Evolutionary conservation across 2,113 vertebrate species (phyloP).

Genomic region (Myanophis thanlyinensis): DNA sequence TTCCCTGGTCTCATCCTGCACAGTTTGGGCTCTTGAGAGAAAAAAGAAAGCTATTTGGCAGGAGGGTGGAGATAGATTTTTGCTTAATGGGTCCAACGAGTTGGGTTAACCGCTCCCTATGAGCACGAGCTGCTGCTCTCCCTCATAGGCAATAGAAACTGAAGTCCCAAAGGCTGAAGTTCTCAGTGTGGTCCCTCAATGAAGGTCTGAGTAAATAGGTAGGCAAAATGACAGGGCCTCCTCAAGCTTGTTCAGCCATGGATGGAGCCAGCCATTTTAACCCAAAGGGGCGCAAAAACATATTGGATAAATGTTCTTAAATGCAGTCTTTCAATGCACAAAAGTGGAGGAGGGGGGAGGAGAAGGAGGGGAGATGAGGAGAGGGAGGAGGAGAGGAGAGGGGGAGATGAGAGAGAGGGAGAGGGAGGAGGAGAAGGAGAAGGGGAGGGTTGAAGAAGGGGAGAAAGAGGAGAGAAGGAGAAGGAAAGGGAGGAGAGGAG

Average conservation of each 20-base stretch:
- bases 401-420: no score
- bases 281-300: not conserved
- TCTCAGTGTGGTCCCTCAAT: not conserved
- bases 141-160: not conserved
- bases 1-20: constrained; percentile 5
- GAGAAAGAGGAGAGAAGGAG: no score
- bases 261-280: not conserved
- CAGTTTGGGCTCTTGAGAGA: constrained; percentile 1
- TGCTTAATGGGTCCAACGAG: not conserved
- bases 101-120: not conserved
- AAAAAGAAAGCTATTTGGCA: not conserved
- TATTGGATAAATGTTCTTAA: not conserved
- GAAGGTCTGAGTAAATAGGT: not conserved
- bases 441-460: fast-evolving
- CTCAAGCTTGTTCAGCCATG: not conserved
- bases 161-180: not conserved
- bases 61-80: not conserved
- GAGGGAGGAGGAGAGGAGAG: no score
- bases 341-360: not conserved
- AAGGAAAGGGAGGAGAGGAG: no score
- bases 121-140: not conserved
- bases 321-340: not conserved
- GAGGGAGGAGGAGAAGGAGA: no score
- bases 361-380: no score
- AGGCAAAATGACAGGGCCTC: not conserved